These are phyloP conservation scores for Drosophila melanica DNA, from an alignment of 1,140 invertebrate species.

Conservation along the genomic window DNA sequence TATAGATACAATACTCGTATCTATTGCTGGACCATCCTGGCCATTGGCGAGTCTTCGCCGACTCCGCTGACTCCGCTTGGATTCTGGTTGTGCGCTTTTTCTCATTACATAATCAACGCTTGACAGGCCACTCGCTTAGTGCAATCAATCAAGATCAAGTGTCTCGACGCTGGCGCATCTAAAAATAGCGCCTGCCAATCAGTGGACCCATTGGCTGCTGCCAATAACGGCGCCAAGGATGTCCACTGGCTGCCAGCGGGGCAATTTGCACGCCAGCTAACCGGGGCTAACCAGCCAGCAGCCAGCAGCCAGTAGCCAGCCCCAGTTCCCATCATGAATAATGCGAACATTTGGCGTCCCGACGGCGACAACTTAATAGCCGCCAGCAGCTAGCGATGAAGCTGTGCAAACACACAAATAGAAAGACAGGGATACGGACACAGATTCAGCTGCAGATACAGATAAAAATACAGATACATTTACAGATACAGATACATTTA, in stretches of 20 bases:
- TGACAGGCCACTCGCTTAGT: slow-evolving; percentile 34
- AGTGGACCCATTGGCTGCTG: slow-evolving; percentile 31
- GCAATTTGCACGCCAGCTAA: slow-evolving; percentile 55
- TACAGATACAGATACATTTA: background rate
- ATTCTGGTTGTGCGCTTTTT: slow-evolving; percentile 11
- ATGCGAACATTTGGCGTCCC: slow-evolving; percentile 65
- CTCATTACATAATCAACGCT: slow-evolving; percentile 76
- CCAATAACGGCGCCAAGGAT: slow-evolving; percentile 81
- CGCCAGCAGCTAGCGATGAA: slow-evolving; percentile 65
- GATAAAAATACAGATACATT: background rate
- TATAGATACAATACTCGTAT: slow-evolving; percentile 54
- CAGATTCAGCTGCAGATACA: background rate
- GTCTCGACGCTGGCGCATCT: slow-evolving; percentile 52
- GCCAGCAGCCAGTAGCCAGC: slow-evolving; percentile 37
- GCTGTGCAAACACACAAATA: slow-evolving; percentile 26
- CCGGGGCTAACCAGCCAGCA: background rate
- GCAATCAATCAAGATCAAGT: slow-evolving; percentile 73
- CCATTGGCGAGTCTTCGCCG: background rate
- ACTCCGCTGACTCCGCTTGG: slow-evolving; percentile 8
- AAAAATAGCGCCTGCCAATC: slow-evolving; percentile 76
- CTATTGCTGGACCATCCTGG: slow-evolving; percentile 25
- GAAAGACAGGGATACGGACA: background rate
- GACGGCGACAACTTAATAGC: slow-evolving; percentile 79
- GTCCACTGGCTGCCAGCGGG: slow-evolving; percentile 43
- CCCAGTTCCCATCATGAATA: slow-evolving; percentile 79